Percentiles rank a stretch among this genome's conserved stretches.
Conservation (phyloP, 2,797 vertebrate species). For the Falco columbarius region DNA sequence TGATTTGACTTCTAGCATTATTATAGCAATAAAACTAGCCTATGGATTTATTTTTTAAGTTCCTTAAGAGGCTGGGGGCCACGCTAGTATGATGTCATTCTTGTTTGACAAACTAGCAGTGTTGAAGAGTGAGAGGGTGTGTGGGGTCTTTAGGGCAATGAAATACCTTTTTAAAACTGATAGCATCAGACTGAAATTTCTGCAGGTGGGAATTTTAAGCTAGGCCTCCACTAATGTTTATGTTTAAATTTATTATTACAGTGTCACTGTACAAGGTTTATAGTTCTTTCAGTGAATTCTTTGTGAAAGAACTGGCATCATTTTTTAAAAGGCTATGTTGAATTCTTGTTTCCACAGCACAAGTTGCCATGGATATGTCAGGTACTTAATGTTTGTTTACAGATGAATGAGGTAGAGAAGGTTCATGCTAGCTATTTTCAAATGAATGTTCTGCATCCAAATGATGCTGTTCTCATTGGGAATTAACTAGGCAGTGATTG, state of each 20-base stretch:
- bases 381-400: conserved; percentile 54
- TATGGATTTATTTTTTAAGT: not conserved
- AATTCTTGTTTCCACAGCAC: conserved; percentile 37
- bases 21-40: not conserved
- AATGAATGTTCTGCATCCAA: not conserved
- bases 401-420: not conserved
- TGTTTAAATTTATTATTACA: conserved; percentile 42
- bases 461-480: not conserved
- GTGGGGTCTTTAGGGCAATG: not conserved
- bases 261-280: conserved; percentile 1
- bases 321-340: conserved; percentile 40
- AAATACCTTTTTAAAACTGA: not conserved
- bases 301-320: not conserved
- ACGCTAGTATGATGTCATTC: not conserved
- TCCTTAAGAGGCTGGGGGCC: not conserved
- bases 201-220: conserved; percentile 47
- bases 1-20: not conserved
- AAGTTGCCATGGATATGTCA: conserved; percentile 52
- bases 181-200: conserved; percentile 26
- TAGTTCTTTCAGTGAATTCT: conserved; percentile 17
- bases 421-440: not conserved
- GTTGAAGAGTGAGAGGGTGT: not conserved
- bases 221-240: not conserved
- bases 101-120: not conserved
- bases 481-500: not conserved